Base-by-base conservation (phyloP, 2,797 vertebrate species). In the Leptatherina wallacei region DNA sequence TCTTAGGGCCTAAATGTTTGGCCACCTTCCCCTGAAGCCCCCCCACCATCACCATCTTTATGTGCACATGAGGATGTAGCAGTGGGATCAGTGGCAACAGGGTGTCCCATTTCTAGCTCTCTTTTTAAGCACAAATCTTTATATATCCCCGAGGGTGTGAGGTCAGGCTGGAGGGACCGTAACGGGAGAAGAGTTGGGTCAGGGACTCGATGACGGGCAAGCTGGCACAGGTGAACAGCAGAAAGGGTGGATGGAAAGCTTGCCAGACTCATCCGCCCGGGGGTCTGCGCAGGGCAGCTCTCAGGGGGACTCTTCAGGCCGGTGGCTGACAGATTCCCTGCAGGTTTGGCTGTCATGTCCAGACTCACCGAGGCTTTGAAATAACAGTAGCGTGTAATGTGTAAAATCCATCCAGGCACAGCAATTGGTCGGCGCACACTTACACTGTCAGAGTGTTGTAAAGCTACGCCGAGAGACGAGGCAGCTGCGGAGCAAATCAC, bases 111-210 rank as follows among this genome's bases (percentile, higher is more conserved):
- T 94, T 92, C 89, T 64, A 77, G 67, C 75, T 65, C 71, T 69
- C 84, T 84, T 86, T 87, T 81, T 77, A 81, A 92, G 89, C 92
- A 84, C 89, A 88, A 86, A 91, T 91, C 90, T 92, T 92, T 88
- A 93, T 91, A 94, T 94, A 93, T 92, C 91, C 84, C 88, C 72
- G 57, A 82, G 89, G 90, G 90, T 87, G 76, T 83, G 85, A 79
- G 90, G 87, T 91, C 89, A 90, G 82, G 75, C 65, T 80, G 56
- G 24, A 81, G 71, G 69, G 84, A 80, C 5, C 62, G 92, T 91
- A 95, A 95, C 20, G 61, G 83, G 88, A 93, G 91, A 91, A 81
- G 85, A 81, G 80, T 74, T 27, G 75, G 85, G 84, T 90, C 91
- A 86, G 85, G 78, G 69, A 80, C 85, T 75, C 6, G 88, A 91